phyloP scores from a whole-genome alignment of 1,140 invertebrate species.

The Andricus grossulariae region DNA sequence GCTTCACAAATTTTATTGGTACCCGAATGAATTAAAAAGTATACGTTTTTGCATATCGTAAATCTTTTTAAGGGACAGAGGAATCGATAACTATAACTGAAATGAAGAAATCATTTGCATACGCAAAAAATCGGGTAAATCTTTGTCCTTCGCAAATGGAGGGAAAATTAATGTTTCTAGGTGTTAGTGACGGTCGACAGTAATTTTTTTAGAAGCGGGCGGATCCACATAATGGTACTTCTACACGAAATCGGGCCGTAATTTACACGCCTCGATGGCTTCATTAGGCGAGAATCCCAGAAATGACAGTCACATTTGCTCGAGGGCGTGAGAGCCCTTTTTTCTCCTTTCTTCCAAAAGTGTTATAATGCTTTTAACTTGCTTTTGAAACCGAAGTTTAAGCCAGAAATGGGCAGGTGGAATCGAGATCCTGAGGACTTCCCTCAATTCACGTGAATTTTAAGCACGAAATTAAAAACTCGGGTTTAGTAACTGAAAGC shows the following conservation, averaged over 20 bases:
- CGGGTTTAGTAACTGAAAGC: too few species aligned
- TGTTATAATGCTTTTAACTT: not conserved
- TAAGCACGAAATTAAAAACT: too few species aligned
- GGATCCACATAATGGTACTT: not conserved
- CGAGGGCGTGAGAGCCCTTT: not conserved
- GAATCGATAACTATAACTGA: too few species aligned
- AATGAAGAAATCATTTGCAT: too few species aligned
- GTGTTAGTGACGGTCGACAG: too few species aligned
- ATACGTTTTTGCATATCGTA: too few species aligned
- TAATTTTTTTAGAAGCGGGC: not conserved
- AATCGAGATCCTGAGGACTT: not conserved
- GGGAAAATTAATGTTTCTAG: not conserved
- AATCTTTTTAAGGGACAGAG: too few species aligned
- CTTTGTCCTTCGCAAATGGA: not conserved
- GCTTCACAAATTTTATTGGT: too few species aligned
- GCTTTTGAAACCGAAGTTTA: not conserved
- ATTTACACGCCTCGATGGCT: not conserved
- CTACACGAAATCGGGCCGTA: not conserved
- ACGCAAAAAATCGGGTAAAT: not conserved
- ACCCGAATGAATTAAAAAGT: too few species aligned
- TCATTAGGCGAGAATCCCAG: slow-evolving; percentile 4
- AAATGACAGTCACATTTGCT: not conserved
- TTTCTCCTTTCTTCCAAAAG: not conserved
- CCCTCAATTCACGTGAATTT: too few species aligned
- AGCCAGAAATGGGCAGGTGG: not conserved